Evolutionary conservation across 1,140 invertebrate species (phyloP).

Genomic region (Ridgeia piscesae): DNA sequence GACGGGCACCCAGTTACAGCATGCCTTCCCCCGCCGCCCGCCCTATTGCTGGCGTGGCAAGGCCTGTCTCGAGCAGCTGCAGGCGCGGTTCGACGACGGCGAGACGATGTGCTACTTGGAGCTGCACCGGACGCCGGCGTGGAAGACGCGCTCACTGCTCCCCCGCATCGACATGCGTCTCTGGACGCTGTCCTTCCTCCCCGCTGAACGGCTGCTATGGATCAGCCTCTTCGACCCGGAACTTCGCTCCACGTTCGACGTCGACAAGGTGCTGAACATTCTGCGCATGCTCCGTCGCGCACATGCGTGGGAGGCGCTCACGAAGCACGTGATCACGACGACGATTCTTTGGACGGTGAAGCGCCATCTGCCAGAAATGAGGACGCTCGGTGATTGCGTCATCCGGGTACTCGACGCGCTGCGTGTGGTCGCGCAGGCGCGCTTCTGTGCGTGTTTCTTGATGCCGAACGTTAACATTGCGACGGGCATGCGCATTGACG

Average conservation of each 20-base stretch:
- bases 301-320: background rate
- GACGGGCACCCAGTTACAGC: background rate
- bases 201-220: background rate
- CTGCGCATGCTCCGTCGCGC: background rate
- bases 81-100: background rate
- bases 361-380: background rate
- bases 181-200: background rate
- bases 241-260: background rate
- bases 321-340: background rate
- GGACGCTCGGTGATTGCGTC: background rate
- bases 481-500: background rate
- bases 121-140: background rate
- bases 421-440: background rate
- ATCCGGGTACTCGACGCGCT: background rate
- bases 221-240: background rate
- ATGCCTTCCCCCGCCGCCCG: background rate
- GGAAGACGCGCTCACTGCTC: background rate
- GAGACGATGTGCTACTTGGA: background rate
- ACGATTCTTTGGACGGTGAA: background rate
- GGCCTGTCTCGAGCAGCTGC: background rate
- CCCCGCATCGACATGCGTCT: background rate
- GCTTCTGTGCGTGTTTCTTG: background rate
- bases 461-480: background rate
- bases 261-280: background rate
- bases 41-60: background rate